Base-by-base conservation (phyloP, 2,888 invertebrate species). In the Linnaemya vulpina region DNA sequence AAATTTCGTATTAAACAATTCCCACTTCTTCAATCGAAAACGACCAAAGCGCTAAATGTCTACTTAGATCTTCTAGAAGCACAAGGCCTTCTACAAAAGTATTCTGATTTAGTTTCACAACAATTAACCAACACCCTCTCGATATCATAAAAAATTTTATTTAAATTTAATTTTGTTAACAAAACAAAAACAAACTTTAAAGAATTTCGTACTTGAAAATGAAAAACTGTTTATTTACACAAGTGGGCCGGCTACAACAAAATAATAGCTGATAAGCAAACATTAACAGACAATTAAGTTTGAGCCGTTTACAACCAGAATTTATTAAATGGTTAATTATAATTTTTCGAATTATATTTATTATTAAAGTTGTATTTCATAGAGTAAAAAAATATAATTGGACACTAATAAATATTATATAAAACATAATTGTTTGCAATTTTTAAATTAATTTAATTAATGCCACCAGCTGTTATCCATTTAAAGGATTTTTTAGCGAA, bases 201-300 rank as follows among this genome's bases (percentile, higher is more conserved):
- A 20, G 20, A 49, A 75, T 46, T 70, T 55, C 62, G n/a, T 35
- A 43, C 17, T 49, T 25, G n/a, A 58, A 58, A n/a, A n/a, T n/a
- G n/a, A n/a, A n/a, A 60, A 70, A 38, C 3, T 49, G 43, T 82
- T 62, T 81, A 65, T 82, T 83, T 71, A 67, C 76, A 63, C 77
- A 83, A 83, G 65, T 83, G 76, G 58, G 30, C n/a, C 43, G 73
- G 25, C 15, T 40, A 60, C 15, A 58, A 67, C 7, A 51, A 38
- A 77, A 70, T 25, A 35, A 35, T 46, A 5, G 11, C 63, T 83
- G 82, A 83, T 83, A 73, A 73, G 60, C 17, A 9, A 13, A 65
- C 51, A 73, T 62, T 40, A 65, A 71, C n/a, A 76, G 35, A 53
- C 51, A 77, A 35, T 46, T 51, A 63, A 53, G 25, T 51, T 49